Evolutionary conservation across 2,888 invertebrate species (phyloP).

Genomic region (Dolichopus griseipennis): DNA sequence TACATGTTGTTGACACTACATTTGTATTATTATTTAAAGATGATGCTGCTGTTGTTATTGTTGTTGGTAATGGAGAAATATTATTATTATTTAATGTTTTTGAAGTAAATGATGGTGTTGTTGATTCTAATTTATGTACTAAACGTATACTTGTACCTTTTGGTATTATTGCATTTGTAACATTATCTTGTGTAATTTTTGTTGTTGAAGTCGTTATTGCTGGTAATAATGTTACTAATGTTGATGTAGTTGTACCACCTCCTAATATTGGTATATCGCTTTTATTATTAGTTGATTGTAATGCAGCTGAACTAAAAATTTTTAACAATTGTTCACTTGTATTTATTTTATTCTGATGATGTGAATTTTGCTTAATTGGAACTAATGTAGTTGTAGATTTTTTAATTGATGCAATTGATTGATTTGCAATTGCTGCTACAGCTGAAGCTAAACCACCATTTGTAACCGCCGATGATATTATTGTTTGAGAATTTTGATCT

Average conservation of each 20-base stretch:
- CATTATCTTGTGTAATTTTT: not conserved
- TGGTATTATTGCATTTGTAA: not conserved
- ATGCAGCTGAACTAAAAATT: conserved; percentile 11
- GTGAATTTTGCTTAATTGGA: not conserved
- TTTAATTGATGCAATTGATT: conserved; percentile 2
- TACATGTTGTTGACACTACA: conserved; percentile 21
- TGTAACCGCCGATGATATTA: conserved; percentile 33
- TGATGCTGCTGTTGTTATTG: conserved; percentile 25
- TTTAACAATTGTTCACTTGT: conserved; percentile 18
- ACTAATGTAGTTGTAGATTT: conserved; percentile 10
- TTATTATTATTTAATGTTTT: not conserved
- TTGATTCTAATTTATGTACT: not conserved
- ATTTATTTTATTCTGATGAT: not conserved
- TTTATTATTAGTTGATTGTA: conserved; percentile 5
- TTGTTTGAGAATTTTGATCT: conserved; percentile 35
- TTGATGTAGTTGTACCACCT: not conserved
- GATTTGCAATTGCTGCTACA: not conserved
- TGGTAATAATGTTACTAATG: conserved; percentile 10
- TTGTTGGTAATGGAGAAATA: conserved; percentile 21
- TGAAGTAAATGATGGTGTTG: not conserved
- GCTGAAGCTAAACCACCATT: conserved; percentile 24
- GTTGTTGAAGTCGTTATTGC: not conserved
- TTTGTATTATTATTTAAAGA: conserved; percentile 19
- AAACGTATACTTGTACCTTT: conserved; percentile 2
- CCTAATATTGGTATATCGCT: not conserved